These are phyloP conservation scores for Scaptodrosophila lebanonensis DNA, from an alignment of 1,140 invertebrate genomes.

Conservation along the genomic window DNA sequence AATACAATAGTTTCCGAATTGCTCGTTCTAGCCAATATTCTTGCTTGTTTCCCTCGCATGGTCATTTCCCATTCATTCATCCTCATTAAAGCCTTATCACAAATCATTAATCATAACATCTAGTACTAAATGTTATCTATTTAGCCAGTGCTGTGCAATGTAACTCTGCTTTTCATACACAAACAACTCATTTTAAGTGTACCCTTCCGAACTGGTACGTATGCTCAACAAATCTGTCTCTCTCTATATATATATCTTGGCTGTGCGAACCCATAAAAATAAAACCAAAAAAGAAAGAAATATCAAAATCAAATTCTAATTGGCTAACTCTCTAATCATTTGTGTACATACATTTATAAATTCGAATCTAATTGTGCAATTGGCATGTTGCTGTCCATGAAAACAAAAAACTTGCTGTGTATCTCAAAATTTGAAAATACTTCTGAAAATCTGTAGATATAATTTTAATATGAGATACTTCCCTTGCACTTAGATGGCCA, in stretches of 20 bases:
- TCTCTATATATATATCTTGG: conserved; percentile 20
- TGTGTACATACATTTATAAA: conserved; percentile 54
- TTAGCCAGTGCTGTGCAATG: no score
- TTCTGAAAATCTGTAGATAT: background rate
- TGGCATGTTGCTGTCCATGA: conserved; percentile 63
- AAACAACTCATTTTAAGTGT: conserved; percentile 62
- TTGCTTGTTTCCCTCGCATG: no score
- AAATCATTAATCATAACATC: no score
- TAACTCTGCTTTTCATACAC: conserved; percentile 34
- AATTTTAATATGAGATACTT: background rate
- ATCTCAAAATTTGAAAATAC: conserved; percentile 2
- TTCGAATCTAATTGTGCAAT: conserved; percentile 68
- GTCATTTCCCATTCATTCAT: no score
- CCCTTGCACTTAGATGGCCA: conserved; percentile 82
- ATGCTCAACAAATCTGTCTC: conserved; percentile 49
- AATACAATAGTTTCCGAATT: no score
- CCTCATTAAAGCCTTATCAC: no score
- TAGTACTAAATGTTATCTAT: no score
- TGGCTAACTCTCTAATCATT: conserved; percentile 27
- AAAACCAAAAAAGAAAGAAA: background rate
- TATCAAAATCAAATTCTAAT: conserved; percentile 9
- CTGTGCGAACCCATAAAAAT: conserved; percentile 1
- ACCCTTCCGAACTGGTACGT: conserved; percentile 70
- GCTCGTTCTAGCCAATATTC: no score
- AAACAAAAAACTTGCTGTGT: conserved; percentile 20